Percentiles rank a stretch among this genome's conserved stretches.
phyloP scores from a whole-genome alignment of 2,888 invertebrate genomes.

The Eristalis arbustorum region DNA sequence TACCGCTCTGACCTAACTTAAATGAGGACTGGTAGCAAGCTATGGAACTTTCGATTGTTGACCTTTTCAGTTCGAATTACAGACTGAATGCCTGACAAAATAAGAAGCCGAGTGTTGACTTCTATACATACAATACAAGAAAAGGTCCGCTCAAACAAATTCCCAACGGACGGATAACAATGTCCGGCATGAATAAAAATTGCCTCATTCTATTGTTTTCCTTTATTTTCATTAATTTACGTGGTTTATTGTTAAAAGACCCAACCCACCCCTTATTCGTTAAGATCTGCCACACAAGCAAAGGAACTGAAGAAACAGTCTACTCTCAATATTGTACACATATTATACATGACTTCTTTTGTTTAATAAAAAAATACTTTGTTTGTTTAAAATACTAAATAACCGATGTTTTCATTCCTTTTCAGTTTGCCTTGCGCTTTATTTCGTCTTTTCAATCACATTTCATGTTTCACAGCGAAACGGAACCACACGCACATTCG shows the following conservation, averaged over 20 bases:
- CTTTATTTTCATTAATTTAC: background rate
- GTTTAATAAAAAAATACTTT: constrained; percentile 60
- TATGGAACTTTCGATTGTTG: too few relatives aligned
- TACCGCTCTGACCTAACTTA: too few relatives aligned
- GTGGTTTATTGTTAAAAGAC: background rate
- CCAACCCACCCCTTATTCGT: too few relatives aligned
- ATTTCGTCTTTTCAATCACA: background rate
- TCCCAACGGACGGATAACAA: background rate
- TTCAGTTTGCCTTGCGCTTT: constrained; percentile 1
- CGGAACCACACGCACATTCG: background rate
- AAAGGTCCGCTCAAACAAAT: too few relatives aligned
- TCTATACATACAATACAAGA: too few relatives aligned
- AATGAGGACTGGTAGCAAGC: too few relatives aligned
- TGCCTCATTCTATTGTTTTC: too few relatives aligned
- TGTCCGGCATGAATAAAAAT: too few relatives aligned
- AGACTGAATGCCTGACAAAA: too few relatives aligned
- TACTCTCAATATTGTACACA: constrained; percentile 52
- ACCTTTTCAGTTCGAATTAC: too few relatives aligned
- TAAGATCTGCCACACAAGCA: background rate
- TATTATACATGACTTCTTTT: constrained; percentile 41
- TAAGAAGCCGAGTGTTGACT: too few relatives aligned
- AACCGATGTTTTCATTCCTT: constrained; percentile 43
- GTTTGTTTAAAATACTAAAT: constrained; percentile 47
- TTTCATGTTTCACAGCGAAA: background rate
- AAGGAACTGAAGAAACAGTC: background rate